Conservation (phyloP, 2,888 invertebrate genomes). For the Clitarchus hookeri region DNA sequence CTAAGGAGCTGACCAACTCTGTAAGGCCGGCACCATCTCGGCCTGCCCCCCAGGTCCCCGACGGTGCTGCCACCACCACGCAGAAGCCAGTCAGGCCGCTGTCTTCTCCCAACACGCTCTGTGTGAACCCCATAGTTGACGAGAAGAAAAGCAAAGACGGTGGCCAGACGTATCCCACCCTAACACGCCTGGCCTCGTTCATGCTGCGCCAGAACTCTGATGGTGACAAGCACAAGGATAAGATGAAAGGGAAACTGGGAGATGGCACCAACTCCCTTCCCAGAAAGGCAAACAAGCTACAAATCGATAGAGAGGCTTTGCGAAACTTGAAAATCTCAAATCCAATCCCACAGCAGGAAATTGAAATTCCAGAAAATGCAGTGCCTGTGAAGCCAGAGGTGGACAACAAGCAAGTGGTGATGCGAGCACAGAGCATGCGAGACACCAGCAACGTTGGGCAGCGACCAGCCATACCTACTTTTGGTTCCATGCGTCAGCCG, state of each 20-base stretch:
- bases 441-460: conserved; percentile 57
- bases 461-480: conserved; percentile 71
- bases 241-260: conserved; percentile 55
- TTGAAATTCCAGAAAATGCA: conserved; percentile 63
- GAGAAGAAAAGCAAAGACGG: conserved; percentile 60
- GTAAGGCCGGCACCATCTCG: conserved; percentile 60
- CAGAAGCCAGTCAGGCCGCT: conserved; percentile 56
- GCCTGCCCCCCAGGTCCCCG: conserved; percentile 63
- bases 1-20: conserved; percentile 68
- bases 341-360: conserved; percentile 75
- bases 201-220: conserved; percentile 50
- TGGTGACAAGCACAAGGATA: conserved; percentile 51
- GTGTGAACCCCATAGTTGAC: conserved; percentile 27
- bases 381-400: conserved; percentile 65
- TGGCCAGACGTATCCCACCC: conserved; percentile 57
- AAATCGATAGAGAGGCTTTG: conserved; percentile 70
- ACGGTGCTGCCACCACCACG: neutral
- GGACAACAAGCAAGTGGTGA: conserved; percentile 65
- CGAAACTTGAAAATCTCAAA: conserved; percentile 80
- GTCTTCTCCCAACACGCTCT: conserved; percentile 54
- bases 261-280: conserved; percentile 63
- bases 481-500: conserved; percentile 82
- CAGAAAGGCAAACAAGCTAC: conserved; percentile 65
- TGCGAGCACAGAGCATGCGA: conserved; percentile 83
- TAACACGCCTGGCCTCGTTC: conserved; percentile 78